These are phyloP conservation scores for Torymus tubicola DNA, from an alignment of 2,888 invertebrate genomes.

Conservation along the genomic window DNA sequence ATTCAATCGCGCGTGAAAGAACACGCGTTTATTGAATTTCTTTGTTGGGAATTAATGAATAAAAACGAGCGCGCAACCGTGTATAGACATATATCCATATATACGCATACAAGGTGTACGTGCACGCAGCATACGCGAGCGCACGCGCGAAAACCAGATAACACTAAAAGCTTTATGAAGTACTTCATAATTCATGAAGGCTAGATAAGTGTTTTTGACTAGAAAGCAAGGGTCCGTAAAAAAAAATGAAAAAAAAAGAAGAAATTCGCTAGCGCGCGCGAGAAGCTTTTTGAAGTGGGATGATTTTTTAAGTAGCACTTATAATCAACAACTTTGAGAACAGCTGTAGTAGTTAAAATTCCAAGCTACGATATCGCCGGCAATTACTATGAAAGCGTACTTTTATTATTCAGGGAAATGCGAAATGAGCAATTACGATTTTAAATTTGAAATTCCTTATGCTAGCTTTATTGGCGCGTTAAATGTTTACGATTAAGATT, in stretches of 20 bases:
- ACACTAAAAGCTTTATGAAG: conserved; percentile 4
- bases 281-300: conserved; percentile 4
- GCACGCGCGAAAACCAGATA: background rate
- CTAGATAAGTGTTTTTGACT: conserved; percentile 1
- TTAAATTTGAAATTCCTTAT: no score
- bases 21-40: conserved; percentile 34
- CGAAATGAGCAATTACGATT: no score
- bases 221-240: background rate
- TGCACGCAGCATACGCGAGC: no score
- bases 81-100: conserved; percentile 3
- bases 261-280: background rate
- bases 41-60: conserved; percentile 21
- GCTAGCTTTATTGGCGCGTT: no score
- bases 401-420: no score
- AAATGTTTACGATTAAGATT: no score
- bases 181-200: conserved; percentile 22
- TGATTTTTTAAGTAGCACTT: conserved; percentile 3
- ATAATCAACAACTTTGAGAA: background rate
- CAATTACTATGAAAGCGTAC: no score
- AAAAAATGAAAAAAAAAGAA: background rate
- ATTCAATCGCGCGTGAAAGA: conserved; percentile 32
- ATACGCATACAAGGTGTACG: background rate
- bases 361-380: no score
- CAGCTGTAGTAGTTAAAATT: no score
- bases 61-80: conserved; percentile 2